A percentile compares a stretch with the other conserved stretches of the same genome.
These are phyloP conservation scores for Folsomia candida DNA, from an alignment of 2,888 invertebrate species.

Conservation along the genomic window DNA sequence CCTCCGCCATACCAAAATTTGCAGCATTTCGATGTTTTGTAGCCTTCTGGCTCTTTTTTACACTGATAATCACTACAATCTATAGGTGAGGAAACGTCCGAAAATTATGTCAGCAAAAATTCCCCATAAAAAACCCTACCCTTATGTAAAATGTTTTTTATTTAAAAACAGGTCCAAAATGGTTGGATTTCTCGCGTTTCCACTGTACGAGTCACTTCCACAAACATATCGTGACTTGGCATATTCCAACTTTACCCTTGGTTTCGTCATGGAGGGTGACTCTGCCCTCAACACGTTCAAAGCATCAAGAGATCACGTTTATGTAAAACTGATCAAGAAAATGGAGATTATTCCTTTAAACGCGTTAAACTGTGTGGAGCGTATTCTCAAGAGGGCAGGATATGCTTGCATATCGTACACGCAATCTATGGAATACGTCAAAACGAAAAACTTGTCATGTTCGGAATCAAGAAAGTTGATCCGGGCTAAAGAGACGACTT, in stretches of 20 bases:
- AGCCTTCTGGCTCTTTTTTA: no score
- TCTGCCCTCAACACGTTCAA: background rate
- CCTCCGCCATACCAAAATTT: background rate
- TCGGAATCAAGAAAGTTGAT: background rate
- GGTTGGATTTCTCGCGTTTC: background rate
- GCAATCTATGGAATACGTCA: background rate
- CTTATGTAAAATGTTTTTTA: no score
- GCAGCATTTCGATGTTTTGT: no score
- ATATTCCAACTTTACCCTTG: background rate
- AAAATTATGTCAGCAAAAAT: no score
- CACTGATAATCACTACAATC: no score
- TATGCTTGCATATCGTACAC: background rate
- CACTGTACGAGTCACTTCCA: background rate
- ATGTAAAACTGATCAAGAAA: background rate
- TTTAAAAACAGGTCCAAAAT: background rate
- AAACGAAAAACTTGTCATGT: background rate
- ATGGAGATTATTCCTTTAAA: background rate
- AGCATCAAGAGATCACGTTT: background rate
- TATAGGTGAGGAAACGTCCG: no score
- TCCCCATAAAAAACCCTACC: no score
- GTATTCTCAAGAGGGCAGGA: background rate
- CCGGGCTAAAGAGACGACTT: background rate
- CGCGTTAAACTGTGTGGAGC: background rate
- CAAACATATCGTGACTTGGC: background rate
- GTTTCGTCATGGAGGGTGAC: background rate